Conservation (phyloP, 2,888 invertebrate species). For the Margaritifera margaritifera region DNA sequence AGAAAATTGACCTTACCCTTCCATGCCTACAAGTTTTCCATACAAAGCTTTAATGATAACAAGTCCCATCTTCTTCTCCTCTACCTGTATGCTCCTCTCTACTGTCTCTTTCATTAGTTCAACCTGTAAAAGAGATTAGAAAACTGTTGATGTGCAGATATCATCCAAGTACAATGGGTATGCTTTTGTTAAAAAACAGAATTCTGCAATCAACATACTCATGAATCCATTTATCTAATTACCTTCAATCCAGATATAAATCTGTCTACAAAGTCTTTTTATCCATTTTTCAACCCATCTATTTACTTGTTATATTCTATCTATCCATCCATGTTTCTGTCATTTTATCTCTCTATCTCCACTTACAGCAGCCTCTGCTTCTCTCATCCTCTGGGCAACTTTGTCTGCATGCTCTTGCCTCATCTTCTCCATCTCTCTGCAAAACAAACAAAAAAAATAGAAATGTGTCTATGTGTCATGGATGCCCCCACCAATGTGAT, state of each 20-base stretch:
- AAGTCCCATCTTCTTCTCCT: slow-evolving; percentile 87
- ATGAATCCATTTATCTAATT: too few species aligned
- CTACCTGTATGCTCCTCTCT: slow-evolving; percentile 85
- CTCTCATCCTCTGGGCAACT: slow-evolving; percentile 84
- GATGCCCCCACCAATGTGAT: too few species aligned
- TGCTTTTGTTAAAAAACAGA: not conserved
- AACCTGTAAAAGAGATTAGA: slow-evolving; percentile 47
- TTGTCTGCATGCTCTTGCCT: slow-evolving; percentile 85
- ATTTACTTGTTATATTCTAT: too few species aligned
- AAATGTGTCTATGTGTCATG: too few species aligned
- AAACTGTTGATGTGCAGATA: not conserved
- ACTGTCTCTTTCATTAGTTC: slow-evolving; percentile 94
- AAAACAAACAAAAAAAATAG: slow-evolving; percentile 7
- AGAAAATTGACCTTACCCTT: too few species aligned
- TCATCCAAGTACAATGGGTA: too few species aligned
- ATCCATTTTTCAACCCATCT: too few species aligned
- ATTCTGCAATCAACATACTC: too few species aligned
- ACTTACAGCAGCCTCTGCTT: slow-evolving; percentile 86
- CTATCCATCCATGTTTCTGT: too few species aligned
- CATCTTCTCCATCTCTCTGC: slow-evolving; percentile 84
- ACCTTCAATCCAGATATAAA: too few species aligned
- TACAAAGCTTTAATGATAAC: slow-evolving; percentile 86
- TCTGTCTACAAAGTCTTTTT: too few species aligned
- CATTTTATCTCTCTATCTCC: not conserved
- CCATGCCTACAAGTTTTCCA: slow-evolving; percentile 67